These are phyloP conservation scores for Cinclus cinclus DNA, from an alignment of 2,113 vertebrate genomes.

Conservation along the genomic window DNA sequence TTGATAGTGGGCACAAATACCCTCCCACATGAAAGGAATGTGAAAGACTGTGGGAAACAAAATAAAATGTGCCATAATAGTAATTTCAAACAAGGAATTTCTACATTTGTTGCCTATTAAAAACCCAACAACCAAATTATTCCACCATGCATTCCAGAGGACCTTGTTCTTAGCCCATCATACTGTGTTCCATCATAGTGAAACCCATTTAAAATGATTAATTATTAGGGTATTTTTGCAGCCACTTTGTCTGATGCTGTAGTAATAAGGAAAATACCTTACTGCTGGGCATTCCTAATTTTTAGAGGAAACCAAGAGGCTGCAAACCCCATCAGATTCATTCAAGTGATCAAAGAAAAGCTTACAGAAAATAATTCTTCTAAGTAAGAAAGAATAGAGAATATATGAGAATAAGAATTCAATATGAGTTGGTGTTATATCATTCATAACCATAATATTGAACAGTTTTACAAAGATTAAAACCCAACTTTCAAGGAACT, in stretches of 20 bases:
- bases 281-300: not conserved
- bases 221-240: not conserved
- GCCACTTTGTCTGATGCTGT: not conserved
- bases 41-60: not conserved
- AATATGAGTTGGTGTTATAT: accelerated
- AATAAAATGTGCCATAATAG: not conserved
- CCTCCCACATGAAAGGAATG: not conserved
- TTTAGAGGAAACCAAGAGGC: not conserved
- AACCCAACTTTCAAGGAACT: not conserved
- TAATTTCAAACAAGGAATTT: not conserved
- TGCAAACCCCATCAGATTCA: not conserved
- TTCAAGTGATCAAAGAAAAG: not conserved
- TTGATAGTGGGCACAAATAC: not conserved
- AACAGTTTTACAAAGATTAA: not conserved
- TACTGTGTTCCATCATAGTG: not conserved
- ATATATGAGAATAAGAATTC: not conserved
- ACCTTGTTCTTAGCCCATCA: not conserved
- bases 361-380: not conserved
- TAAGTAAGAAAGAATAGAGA: not conserved
- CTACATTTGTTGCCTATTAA: not conserved
- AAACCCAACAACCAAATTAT: not conserved
- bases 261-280: not conserved
- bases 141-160: not conserved
- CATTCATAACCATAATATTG: not conserved
- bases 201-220: not conserved